Evolutionary conservation across 2,888 invertebrate species (phyloP), one percentile per base, ranked within the genome.

Genomic region (Sycophila texana): DNA sequence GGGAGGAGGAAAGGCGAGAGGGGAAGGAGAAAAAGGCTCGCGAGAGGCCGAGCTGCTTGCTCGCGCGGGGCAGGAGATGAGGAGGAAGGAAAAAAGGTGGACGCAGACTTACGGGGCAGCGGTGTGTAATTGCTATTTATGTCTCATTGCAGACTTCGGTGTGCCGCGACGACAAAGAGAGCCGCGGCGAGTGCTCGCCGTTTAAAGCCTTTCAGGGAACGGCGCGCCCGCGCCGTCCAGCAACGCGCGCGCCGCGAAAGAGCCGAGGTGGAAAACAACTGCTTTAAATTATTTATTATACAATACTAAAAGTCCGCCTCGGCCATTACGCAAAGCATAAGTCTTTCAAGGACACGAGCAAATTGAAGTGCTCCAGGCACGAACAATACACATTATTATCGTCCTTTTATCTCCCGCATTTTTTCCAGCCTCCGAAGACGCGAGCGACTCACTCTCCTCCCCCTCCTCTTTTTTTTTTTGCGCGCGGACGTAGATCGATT

Each of bases 71-170:
- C 65, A 73, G 57, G 55, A 76, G 72, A 71, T 74, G 72, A 80
- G 72, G 49, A 68, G 53, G 72, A 67, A 39, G 39, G 71, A 70
- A 77, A 77, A 77, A 77, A 74, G 80, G 63, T 77, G 77, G 77
- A 77, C 72, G 80, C 80, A 75, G 67, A 82, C 81, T 81, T 81
- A 87, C 87, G 83, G 88, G 83, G 89, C 87, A 82, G 90, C 89
- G 85, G 84, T 87, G 86, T 81, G 87, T 88, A 87, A 87, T 88
- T 88, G 87, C 88, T 86, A 87, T 87, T 88, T 87, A 87, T 87
- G 87, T 87, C 86, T 86, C 86, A 86, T 86, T 87, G 87, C 87
- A 84, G 85, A 85, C 82, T 85, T 84, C 85, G 87, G 84, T 84
- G 79, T 72, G 72, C 79, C 81, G 83, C 83, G 84, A 83, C 84